phyloP scores from a whole-genome alignment of 2,888 invertebrate genomes.

The Drosophila quasianomalipes region DNA sequence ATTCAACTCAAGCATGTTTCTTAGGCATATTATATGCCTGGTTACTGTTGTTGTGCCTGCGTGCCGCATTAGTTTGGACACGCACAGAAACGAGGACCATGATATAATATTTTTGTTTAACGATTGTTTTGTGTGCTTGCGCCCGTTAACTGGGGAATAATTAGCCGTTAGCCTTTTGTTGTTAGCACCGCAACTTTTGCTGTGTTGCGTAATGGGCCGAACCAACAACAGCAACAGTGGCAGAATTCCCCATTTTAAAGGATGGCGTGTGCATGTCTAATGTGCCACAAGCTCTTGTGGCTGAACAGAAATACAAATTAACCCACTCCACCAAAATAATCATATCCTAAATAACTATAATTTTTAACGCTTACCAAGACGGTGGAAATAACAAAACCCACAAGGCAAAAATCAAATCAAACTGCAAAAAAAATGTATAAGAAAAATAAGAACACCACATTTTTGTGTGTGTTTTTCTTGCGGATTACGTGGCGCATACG shows the following conservation, averaged over 20 bases:
- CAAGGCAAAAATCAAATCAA: slow-evolving; percentile 68
- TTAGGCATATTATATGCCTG: slow-evolving; percentile 30
- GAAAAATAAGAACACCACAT: background rate
- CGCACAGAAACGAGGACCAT: slow-evolving; percentile 56
- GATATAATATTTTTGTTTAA: slow-evolving; percentile 78
- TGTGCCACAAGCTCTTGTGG: slow-evolving; percentile 52
- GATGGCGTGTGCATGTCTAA: slow-evolving; percentile 78
- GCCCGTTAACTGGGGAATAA: slow-evolving; percentile 77
- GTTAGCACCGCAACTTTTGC: slow-evolving; percentile 32
- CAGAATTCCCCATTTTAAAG: slow-evolving; percentile 63
- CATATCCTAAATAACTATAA: slow-evolving; percentile 75
- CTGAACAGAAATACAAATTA: slow-evolving; percentile 23
- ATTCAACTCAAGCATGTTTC: slow-evolving; percentile 26
- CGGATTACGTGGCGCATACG: slow-evolving; percentile 56
- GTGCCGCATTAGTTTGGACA: slow-evolving; percentile 76
- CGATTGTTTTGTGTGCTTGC: slow-evolving; percentile 74
- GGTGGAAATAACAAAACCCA: slow-evolving; percentile 47
- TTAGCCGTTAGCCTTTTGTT: slow-evolving; percentile 69
- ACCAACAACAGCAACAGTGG: slow-evolving; percentile 22
- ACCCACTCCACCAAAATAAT: slow-evolving; percentile 26
- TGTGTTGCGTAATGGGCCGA: slow-evolving; percentile 21
- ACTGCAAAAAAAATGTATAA: slow-evolving; percentile 21
- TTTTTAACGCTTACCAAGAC: slow-evolving; percentile 66
- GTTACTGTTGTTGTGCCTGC: slow-evolving; percentile 37
- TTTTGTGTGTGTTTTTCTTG: slow-evolving; percentile 6